Percentiles rank a stretch among this genome's conserved stretches.
These are phyloP conservation scores for Chrysodeixis includens DNA, from an alignment of 2,888 invertebrate species.

Conservation along the genomic window DNA sequence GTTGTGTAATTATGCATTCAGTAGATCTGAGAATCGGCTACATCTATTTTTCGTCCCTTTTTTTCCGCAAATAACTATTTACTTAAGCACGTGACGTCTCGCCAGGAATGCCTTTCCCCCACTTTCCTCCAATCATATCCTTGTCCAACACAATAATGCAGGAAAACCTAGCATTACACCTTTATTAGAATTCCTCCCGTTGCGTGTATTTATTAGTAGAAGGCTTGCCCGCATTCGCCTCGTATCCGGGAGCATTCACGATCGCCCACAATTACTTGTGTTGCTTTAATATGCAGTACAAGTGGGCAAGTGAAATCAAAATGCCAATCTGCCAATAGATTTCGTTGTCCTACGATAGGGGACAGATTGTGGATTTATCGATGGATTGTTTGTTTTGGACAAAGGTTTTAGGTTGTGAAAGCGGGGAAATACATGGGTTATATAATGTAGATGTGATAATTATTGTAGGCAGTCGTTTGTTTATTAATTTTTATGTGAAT, in stretches of 20 bases:
- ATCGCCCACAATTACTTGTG: slow-evolving; percentile 51
- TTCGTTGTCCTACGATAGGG: slow-evolving; percentile 14
- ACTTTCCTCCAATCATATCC: background rate
- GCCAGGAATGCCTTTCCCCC: background rate
- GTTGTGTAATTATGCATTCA: too few relatives aligned
- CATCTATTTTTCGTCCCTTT: too few relatives aligned
- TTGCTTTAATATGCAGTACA: slow-evolving; percentile 42
- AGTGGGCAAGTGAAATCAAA: slow-evolving; percentile 50
- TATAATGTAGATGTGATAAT: too few relatives aligned
- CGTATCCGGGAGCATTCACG: slow-evolving; percentile 62
- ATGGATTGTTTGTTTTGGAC: background rate
- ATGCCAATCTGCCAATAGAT: slow-evolving; percentile 54
- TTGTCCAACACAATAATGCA: slow-evolving; percentile 27
- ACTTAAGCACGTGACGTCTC: too few relatives aligned
- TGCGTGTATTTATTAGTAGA: slow-evolving; percentile 55
- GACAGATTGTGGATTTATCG: slow-evolving; percentile 9
- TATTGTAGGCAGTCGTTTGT: too few relatives aligned
- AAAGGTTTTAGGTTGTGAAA: background rate
- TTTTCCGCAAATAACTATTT: too few relatives aligned
- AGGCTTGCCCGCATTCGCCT: slow-evolving; percentile 42
- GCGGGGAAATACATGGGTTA: too few relatives aligned
- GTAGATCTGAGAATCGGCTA: too few relatives aligned
- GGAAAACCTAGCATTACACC: slow-evolving; percentile 55
- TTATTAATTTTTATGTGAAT: too few relatives aligned
- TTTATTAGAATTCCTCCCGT: slow-evolving; percentile 57